Percentiles rank a stretch among this genome's conserved stretches.
Evolutionary conservation across 2,113 vertebrate genomes (phyloP).

Genomic region (Nesospiza acunhae): DNA sequence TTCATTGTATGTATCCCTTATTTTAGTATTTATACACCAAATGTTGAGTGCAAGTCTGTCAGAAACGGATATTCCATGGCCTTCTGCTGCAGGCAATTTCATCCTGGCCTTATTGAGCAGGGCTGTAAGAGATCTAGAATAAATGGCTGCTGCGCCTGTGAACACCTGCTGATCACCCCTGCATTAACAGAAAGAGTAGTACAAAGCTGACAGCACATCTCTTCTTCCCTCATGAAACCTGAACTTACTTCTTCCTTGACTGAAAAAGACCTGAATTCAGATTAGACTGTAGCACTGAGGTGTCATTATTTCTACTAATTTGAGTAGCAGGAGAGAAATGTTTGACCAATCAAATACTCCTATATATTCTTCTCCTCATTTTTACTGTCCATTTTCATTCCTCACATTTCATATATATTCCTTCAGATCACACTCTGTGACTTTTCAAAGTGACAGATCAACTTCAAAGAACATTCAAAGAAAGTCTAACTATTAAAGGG

Average conservation of each 20-base stretch:
- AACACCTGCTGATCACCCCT: background rate
- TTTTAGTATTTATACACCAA: background rate
- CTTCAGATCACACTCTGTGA: background rate
- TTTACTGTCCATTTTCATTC: background rate
- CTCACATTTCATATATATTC: background rate
- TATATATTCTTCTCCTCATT: background rate
- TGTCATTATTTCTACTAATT: background rate
- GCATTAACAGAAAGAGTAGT: background rate
- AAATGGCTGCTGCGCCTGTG: background rate
- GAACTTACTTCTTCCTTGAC: background rate
- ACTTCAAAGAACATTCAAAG: background rate
- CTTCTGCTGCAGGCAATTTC: background rate
- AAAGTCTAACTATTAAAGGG: background rate
- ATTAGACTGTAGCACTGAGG: background rate
- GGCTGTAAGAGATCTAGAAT: background rate
- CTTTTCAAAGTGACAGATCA: background rate
- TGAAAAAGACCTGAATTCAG: background rate
- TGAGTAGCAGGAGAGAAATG: background rate
- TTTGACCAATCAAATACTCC: background rate
- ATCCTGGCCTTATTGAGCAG: background rate
- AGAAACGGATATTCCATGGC: background rate
- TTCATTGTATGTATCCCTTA: background rate
- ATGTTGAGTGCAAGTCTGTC: background rate
- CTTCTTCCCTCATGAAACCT: background rate
- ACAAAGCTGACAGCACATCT: background rate